Evolutionary conservation across 2,113 vertebrate species (phyloP).

Genomic region (Rhinogobius similis): DNA sequence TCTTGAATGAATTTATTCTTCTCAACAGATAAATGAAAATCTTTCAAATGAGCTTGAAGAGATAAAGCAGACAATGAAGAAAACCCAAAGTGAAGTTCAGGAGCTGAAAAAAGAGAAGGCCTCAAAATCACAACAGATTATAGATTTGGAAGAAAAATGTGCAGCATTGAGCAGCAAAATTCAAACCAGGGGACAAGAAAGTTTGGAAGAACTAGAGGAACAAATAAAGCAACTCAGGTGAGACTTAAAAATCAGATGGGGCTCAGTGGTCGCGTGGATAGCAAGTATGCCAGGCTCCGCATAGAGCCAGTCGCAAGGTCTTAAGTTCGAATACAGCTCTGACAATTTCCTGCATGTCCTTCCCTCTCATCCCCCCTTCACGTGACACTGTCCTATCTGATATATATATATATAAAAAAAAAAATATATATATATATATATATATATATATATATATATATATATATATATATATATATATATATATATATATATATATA

Average conservation of each 20-base stretch:
- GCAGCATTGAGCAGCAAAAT: constrained; percentile 35
- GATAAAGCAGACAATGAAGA: constrained; percentile 46
- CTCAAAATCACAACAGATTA: constrained; percentile 36
- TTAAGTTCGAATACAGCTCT: too few species aligned
- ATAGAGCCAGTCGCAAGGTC: too few species aligned
- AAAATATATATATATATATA: too few species aligned
- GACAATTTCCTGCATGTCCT: too few species aligned
- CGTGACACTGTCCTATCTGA: too few species aligned
- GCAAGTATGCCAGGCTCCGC: too few species aligned
- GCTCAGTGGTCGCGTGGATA: too few species aligned
- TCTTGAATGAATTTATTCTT: constrained; percentile 2
- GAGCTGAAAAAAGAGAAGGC: constrained; percentile 60
- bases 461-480: too few species aligned
- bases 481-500: too few species aligned
- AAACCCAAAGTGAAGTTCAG: constrained; percentile 55
- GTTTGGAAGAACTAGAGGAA: constrained; percentile 40
- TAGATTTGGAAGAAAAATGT: constrained; percentile 59
- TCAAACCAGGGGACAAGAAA: constrained; percentile 26
- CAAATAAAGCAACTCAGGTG: constrained; percentile 70
- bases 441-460: too few species aligned
- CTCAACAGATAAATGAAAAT: constrained; percentile 65
- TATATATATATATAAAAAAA: too few species aligned
- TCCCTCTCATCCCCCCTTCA: too few species aligned
- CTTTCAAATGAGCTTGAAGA: constrained; percentile 63
- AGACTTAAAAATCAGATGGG: constrained; percentile 9